Evolutionary conservation across 2,888 invertebrate species (phyloP).

Genomic region (Drosophila paramelanica): DNA sequence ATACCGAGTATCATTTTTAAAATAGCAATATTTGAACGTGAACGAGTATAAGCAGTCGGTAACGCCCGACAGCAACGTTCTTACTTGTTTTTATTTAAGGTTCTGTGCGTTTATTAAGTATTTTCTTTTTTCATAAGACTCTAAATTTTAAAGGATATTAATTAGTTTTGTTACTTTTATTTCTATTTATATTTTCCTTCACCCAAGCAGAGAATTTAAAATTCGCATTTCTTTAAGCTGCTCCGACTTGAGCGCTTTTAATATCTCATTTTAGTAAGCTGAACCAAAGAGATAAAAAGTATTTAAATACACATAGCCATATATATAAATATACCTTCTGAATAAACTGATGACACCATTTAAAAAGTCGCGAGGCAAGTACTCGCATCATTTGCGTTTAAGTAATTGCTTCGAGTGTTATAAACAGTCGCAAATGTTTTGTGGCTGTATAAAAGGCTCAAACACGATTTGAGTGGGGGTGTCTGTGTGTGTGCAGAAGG

Average conservation of each 20-base stretch:
- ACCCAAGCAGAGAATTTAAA: background rate
- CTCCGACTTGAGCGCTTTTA: constrained; percentile 5
- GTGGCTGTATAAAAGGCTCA: constrained; percentile 7
- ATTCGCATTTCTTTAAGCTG: background rate
- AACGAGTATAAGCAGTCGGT: no score
- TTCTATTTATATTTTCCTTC: background rate
- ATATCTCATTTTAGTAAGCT: constrained; percentile 9
- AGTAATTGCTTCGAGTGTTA: constrained; percentile 54
- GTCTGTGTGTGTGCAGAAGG: constrained; percentile 1
- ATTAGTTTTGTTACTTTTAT: background rate
- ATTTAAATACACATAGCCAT: constrained; percentile 6
- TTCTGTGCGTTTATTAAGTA: no score
- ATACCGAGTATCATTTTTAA: no score
- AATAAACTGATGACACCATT: constrained; percentile 38
- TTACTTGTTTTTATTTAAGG: no score
- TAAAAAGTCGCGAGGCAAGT: constrained; percentile 33
- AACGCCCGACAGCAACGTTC: no score
- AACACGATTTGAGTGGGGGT: constrained; percentile 17
- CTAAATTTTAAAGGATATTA: background rate
- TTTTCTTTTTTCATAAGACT: no score
- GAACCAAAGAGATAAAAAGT: constrained; percentile 31
- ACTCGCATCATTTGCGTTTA: constrained; percentile 43
- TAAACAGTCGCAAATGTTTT: constrained; percentile 22
- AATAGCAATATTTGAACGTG: no score
- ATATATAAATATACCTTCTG: constrained; percentile 8